These are phyloP conservation scores for Zosterops hypoxanthus DNA, from an alignment of 2,113 vertebrate species.

Conservation along the genomic window DNA sequence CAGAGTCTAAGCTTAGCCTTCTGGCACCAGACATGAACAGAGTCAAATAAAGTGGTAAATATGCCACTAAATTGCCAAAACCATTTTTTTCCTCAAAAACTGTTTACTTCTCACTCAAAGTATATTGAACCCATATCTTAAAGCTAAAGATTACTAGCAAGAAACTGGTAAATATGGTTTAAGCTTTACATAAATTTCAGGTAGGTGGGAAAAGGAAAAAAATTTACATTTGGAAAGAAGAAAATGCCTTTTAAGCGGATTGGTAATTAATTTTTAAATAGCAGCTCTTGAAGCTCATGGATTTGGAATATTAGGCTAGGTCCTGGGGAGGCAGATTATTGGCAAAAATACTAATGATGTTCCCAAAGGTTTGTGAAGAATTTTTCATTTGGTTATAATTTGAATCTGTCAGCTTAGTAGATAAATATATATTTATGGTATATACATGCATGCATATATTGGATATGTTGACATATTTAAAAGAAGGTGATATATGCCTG, in stretches of 20 bases:
- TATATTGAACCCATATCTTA: background rate
- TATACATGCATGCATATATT: background rate
- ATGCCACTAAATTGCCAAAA: background rate
- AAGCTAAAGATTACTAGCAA: background rate
- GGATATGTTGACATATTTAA: background rate
- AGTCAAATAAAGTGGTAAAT: background rate
- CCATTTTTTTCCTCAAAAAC: background rate
- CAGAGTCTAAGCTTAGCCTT: background rate
- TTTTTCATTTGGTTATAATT: background rate
- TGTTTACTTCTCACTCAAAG: background rate
- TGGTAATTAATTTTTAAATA: slow-evolving; percentile 56
- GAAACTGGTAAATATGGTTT: background rate
- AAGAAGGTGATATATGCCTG: background rate
- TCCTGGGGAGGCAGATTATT: slow-evolving; percentile 12
- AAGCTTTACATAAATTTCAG: background rate
- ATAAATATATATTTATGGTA: background rate
- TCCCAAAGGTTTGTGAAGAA: slow-evolving; percentile 16
- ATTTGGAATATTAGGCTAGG: slow-evolving; percentile 47
- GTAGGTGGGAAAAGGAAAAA: background rate
- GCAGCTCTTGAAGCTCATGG: slow-evolving; percentile 30
- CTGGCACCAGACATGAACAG: background rate
- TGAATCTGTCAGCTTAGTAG: background rate
- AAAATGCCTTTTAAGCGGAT: slow-evolving; percentile 9
- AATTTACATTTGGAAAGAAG: background rate
- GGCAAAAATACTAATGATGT: slow-evolving; percentile 35